Percentiles rank a stretch among this genome's conserved stretches.
phyloP scores from a whole-genome alignment of 2,888 invertebrate species.

The Trachelus tabidus region DNA sequence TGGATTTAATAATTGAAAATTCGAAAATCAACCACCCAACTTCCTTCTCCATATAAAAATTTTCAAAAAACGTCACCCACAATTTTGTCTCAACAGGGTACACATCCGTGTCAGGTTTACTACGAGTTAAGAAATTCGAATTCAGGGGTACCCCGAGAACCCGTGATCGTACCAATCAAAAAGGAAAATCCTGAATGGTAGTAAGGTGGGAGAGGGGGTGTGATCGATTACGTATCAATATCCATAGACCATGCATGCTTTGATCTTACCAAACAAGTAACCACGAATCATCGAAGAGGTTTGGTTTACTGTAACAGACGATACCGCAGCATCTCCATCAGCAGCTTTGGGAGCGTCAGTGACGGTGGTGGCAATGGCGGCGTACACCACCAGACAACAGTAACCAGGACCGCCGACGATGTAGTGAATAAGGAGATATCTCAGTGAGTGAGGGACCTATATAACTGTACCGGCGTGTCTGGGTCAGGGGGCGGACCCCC shows the following conservation, averaged over 20 bases:
- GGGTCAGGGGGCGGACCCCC: slow-evolving; percentile 71
- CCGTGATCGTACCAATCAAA: slow-evolving; percentile 23
- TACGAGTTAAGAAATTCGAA: no score
- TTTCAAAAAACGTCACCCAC: no score
- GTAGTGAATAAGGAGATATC: slow-evolving; percentile 35
- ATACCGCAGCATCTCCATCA: no score
- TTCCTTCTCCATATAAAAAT: no score
- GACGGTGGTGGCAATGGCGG: slow-evolving; percentile 9
- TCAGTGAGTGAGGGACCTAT: slow-evolving; percentile 64
- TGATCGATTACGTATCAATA: slow-evolving; percentile 7
- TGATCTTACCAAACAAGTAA: no score
- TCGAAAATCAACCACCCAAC: no score
- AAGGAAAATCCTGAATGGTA: slow-evolving; percentile 27
- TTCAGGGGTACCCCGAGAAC: no score
- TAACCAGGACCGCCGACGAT: slow-evolving; percentile 30
- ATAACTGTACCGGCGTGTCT: slow-evolving; percentile 70
- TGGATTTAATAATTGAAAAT: no score
- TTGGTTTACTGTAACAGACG: no score
- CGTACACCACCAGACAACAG: slow-evolving; percentile 11
- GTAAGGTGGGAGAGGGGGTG: slow-evolving; percentile 7
- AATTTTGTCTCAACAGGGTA: no score
- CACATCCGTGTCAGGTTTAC: no score
- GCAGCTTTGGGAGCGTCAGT: neutral
- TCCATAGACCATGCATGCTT: neutral
- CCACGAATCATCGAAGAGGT: no score